Conservation (phyloP, 2,797 vertebrate species). For the Xenopus petersii region DNA sequence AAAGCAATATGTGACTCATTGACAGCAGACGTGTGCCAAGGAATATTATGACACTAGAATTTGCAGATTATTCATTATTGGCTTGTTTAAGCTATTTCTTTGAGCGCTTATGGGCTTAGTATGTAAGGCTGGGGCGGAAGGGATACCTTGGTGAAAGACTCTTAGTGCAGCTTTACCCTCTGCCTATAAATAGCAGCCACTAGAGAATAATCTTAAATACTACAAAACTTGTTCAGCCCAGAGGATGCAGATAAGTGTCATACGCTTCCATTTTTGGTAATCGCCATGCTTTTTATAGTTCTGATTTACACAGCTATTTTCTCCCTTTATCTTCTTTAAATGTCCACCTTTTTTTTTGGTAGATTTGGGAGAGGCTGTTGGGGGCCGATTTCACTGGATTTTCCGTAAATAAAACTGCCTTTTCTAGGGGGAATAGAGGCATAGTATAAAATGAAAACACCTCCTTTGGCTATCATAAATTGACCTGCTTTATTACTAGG, state of each 20-base stretch:
- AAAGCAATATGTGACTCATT: too few species aligned
- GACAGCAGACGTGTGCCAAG: too few species aligned
- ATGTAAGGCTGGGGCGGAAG: conserved; percentile 90
- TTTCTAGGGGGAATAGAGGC: neutral
- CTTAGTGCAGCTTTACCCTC: conserved; percentile 88
- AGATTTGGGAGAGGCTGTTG: conserved; percentile 37
- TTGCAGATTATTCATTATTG: conserved; percentile 54
- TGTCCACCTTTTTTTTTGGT: conserved; percentile 60
- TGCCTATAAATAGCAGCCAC: conserved; percentile 89
- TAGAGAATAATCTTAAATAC: conserved; percentile 81
- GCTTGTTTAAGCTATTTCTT: conserved; percentile 70
- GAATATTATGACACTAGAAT: too few species aligned
- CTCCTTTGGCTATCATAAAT: too few species aligned
- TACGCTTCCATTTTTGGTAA: conserved; percentile 76
- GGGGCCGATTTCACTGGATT: conserved; percentile 26
- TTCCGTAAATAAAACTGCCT: conserved; percentile 8
- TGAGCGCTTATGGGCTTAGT: conserved; percentile 88
- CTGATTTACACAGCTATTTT: conserved; percentile 68
- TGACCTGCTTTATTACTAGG: too few species aligned
- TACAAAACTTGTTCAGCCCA: conserved; percentile 75
- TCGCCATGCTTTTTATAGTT: conserved; percentile 65
- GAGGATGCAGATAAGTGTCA: conserved; percentile 75
- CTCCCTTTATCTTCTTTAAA: conserved; percentile 68
- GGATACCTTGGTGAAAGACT: conserved; percentile 84
- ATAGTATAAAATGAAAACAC: neutral